Evolutionary conservation across 2,888 invertebrate species (phyloP).

Genomic region (Nomada flava): DNA sequence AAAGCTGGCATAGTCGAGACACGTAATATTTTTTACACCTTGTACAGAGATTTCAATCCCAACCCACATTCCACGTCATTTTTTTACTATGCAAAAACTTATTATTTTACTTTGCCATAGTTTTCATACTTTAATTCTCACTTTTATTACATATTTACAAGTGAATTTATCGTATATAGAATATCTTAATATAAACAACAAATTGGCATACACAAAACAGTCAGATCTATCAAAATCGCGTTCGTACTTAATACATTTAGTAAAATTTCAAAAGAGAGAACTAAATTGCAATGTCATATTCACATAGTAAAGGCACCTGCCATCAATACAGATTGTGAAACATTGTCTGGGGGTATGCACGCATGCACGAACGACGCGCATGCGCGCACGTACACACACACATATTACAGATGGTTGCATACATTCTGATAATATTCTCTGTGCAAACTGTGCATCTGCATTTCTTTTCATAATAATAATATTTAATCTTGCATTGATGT

Average conservation of each 20-base stretch:
- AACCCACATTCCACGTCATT: no score
- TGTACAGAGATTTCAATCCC: no score
- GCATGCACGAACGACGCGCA: neutral
- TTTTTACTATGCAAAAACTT: no score
- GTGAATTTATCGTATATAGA: slow-evolving; percentile 11
- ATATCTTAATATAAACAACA: neutral
- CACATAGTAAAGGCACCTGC: no score
- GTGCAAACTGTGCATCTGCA: slow-evolving; percentile 16
- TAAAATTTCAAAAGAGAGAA: neutral
- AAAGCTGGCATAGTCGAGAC: no score
- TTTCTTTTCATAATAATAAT: slow-evolving; percentile 10
- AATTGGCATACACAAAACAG: neutral
- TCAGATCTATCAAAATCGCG: neutral
- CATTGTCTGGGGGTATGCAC: neutral
- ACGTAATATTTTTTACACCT: no score
- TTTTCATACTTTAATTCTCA: slow-evolving; percentile 7
- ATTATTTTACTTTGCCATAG: no score
- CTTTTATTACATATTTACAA: slow-evolving; percentile 37
- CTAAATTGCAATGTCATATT: no score
- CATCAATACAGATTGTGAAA: neutral
- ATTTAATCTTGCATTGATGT: slow-evolving; percentile 2
- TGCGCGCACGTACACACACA: neutral
- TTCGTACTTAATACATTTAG: neutral
- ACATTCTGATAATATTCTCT: slow-evolving; percentile 19
- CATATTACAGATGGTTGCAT: slow-evolving; percentile 23